These are phyloP conservation scores for Druceiella hillmani DNA, from an alignment of 2,888 invertebrate species.

Conservation along the genomic window DNA sequence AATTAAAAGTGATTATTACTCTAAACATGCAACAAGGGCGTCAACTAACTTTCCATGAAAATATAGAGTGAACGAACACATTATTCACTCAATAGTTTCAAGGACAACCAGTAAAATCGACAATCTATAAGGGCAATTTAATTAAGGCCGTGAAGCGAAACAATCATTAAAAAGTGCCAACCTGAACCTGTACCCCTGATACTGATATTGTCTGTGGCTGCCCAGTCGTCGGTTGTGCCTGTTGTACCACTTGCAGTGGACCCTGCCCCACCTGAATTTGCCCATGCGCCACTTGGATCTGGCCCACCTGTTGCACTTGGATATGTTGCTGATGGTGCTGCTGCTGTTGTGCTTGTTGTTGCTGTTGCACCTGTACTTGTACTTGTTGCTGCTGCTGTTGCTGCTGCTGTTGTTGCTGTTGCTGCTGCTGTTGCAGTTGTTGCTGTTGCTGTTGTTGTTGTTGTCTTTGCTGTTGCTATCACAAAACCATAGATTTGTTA, in stretches of 20 bases:
- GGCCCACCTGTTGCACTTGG: constrained; percentile 16
- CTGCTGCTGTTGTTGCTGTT: constrained; percentile 23
- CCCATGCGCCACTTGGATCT: constrained; percentile 20
- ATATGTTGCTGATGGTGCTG: constrained; percentile 16
- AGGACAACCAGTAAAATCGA: too few species aligned
- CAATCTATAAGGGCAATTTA: too few species aligned
- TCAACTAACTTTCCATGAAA: too few species aligned
- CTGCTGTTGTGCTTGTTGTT: constrained; percentile 17
- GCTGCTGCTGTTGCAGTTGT: constrained; percentile 29
- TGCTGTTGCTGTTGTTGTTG: constrained; percentile 29
- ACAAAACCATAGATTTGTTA: too few species aligned
- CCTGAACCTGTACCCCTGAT: constrained; percentile 2
- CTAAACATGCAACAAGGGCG: too few species aligned
- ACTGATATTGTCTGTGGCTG: constrained; percentile 26
- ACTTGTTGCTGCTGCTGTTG: constrained; percentile 21
- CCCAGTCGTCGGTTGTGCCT: constrained; percentile 38
- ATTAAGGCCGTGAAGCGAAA: too few species aligned
- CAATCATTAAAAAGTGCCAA: neutral
- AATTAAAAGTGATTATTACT: too few species aligned
- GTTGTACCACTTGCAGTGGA: constrained; percentile 24
- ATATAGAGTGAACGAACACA: too few species aligned
- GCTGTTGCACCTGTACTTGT: constrained; percentile 24
- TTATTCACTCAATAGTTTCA: too few species aligned
- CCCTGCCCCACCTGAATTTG: constrained; percentile 12
- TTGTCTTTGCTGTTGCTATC: constrained; percentile 29